These are phyloP conservation scores for Plectus sambesii DNA, from an alignment of 1,140 invertebrate species.

Conservation along the genomic window DNA sequence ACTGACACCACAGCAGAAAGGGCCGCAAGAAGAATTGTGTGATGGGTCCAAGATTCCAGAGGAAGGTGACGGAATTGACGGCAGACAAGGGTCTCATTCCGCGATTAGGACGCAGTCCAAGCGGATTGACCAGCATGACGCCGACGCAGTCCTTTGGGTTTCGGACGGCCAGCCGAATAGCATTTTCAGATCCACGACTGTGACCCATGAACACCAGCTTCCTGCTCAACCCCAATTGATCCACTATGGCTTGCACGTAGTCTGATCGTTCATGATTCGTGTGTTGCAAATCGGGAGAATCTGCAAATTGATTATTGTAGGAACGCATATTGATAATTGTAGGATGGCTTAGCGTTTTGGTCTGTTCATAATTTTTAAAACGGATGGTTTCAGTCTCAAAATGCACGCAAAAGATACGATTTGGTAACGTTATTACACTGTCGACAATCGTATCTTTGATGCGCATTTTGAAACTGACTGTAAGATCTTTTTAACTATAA, in stretches of 20 bases:
- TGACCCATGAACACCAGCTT: slow-evolving; percentile 18
- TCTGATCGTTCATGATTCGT: neutral
- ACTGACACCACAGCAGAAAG: slow-evolving; percentile 14
- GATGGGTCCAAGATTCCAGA: slow-evolving; percentile 18
- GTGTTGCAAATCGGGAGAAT: too few species aligned
- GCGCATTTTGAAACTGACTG: too few species aligned
- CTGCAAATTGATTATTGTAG: slow-evolving; percentile 22
- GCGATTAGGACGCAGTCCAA: slow-evolving; percentile 7
- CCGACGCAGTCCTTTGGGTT: slow-evolving; percentile 11
- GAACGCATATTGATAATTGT: slow-evolving; percentile 4
- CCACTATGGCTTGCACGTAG: slow-evolving; percentile 3
- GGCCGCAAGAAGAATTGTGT: slow-evolving; percentile 12
- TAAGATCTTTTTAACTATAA: neutral
- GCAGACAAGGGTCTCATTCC: slow-evolving; percentile 8
- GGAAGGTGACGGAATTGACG: slow-evolving; percentile 8
- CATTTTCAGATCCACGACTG: slow-evolving; percentile 10
- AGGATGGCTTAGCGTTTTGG: too few species aligned
- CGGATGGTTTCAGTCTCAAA: too few species aligned
- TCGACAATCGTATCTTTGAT: too few species aligned
- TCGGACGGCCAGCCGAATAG: slow-evolving; percentile 10
- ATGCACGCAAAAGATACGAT: too few species aligned
- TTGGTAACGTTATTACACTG: too few species aligned
- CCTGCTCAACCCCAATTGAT: slow-evolving; percentile 1
- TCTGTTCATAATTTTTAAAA: too few species aligned
- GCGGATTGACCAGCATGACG: slow-evolving; percentile 8